Base-by-base conservation (phyloP, 2,888 invertebrate species). In the Caprella mutica region DNA sequence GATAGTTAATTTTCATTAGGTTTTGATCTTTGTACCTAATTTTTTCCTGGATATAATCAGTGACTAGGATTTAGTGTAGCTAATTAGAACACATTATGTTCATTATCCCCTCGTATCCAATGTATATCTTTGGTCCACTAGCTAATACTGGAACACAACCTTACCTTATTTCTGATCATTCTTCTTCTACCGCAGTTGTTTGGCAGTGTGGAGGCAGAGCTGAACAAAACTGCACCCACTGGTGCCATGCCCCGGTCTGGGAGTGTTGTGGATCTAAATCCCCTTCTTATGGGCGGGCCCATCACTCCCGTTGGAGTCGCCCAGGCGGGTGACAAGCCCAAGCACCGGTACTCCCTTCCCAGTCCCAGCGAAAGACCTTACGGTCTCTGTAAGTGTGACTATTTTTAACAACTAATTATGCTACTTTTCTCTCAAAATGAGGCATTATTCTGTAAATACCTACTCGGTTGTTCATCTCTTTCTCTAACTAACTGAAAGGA, bases 251-350 rank as follows among this genome's bases (percentile, higher is more conserved):
- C 63, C 6, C 43, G 59, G 19, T 63, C 63, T n/a, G 63, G 63
- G 24, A 63, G 63, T 46, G 59, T 63, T 21, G 55, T 63, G 40
- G 63, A 63, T 40, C 57, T 63, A 26, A 63, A 59, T 42, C 59
- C 52, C 35, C 59, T 55, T 38, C 40, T 59, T 24, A 42, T n/a
- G 21, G n/a, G 35, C 17, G 30, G 33, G 23, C 23, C 46, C 9
- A 3, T 17, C 14, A 44, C 55, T 33, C 46, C 46, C 6, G 26
- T 24, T 21, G n/a, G n/a, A n/a, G n/a, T n/a, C n/a, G n/a, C n/a
- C n/a, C n/a, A n/a, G n/a, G n/a, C n/a, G n/a, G n/a, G n/a, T n/a
- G 63, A 63, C 38, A 63, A 59, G 33, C 54, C 24, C 43, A 63
- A 63, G 40, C 63, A 63, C 33, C 56, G 63, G 6, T 63, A 63